Evolutionary conservation across 2,888 invertebrate species (phyloP).

Genomic region (Branchipolynoe longqiensis): DNA sequence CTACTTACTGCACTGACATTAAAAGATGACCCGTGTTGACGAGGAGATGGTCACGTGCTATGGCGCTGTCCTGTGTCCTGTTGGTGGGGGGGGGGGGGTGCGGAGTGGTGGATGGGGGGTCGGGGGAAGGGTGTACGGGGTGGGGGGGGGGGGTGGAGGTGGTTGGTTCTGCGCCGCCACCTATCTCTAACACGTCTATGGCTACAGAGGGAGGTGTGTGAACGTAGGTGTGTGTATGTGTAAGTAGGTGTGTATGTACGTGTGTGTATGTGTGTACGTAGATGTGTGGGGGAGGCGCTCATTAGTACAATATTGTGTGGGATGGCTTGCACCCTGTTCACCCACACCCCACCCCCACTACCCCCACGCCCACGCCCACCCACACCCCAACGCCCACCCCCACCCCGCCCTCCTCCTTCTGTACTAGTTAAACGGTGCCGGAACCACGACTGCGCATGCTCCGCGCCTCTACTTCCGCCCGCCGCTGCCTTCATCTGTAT

Average conservation of each 20-base stretch:
- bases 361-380: not conserved
- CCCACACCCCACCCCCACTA: not conserved
- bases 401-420: not conserved
- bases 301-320: slow-evolving; percentile 31
- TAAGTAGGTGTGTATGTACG: not conserved
- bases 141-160: not conserved
- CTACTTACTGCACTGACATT: too few species aligned
- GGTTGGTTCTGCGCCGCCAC: too few species aligned
- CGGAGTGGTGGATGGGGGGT: not conserved
- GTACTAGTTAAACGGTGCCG: too few species aligned
- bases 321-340: not conserved
- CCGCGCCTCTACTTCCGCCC: too few species aligned
- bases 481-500: not conserved
- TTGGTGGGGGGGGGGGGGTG: not conserved
- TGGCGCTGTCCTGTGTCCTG: not conserved
- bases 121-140: not conserved
- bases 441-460: too few species aligned
- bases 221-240: not conserved
- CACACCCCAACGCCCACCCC: not conserved
- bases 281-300: not conserved
- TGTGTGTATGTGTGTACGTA: not conserved
- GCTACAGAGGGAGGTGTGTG: not conserved
- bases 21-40: not conserved
- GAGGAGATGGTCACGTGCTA: not conserved
- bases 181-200: too few species aligned